A percentile compares a stretch with the other conserved stretches of the same genome.
Evolutionary conservation across 2,113 vertebrate genomes (phyloP).

Genomic region (Eulemur rufifrons): DNA sequence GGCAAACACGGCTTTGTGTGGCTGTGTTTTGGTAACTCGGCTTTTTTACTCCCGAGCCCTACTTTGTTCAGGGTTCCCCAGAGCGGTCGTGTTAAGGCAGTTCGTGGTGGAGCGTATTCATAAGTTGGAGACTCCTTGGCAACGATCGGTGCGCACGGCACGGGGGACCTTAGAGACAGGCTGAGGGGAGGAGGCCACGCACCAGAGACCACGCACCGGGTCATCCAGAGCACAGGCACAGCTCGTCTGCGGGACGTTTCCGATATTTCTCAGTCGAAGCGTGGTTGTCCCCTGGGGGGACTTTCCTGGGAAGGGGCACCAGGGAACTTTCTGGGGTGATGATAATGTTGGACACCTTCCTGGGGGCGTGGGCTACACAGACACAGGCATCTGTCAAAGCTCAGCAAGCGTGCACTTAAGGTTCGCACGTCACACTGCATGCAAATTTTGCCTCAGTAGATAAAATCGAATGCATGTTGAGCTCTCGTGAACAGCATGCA

Average conservation of each 20-base stretch:
- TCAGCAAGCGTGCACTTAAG: neutral
- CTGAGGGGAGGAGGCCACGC: neutral
- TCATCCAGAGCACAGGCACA: neutral
- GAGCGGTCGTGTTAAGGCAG: neutral
- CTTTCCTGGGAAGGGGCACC: neutral
- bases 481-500: neutral
- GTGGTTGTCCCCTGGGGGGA: neutral
- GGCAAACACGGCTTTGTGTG: neutral
- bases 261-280: neutral
- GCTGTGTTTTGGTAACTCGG: neutral
- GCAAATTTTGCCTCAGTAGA: neutral
- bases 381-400: neutral
- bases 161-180: neutral
- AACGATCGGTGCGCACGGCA: accelerated
- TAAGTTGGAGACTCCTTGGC: neutral
- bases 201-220: accelerated
- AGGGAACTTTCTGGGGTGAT: neutral
- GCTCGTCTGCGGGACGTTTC: too few relatives aligned
- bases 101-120: too few relatives aligned
- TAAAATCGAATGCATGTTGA: neutral
- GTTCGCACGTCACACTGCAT: neutral
- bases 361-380: too few relatives aligned
- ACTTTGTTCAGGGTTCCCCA: neutral
- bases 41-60: conserved; percentile 49
- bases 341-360: neutral